These are phyloP conservation scores for Heliconius cydno DNA, from an alignment of 2,888 invertebrate species.

Conservation along the genomic window DNA sequence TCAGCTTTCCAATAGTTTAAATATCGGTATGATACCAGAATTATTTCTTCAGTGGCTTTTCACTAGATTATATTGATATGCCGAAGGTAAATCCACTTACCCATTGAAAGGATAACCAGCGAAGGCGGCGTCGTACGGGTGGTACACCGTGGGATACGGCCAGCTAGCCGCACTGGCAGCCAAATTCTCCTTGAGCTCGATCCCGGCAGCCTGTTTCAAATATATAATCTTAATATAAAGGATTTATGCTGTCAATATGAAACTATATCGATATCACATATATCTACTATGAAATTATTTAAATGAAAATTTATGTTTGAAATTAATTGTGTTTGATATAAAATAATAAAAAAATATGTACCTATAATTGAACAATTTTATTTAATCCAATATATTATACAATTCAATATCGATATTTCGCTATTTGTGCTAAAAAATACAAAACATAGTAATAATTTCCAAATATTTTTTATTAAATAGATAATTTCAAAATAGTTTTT, in stretches of 20 bases:
- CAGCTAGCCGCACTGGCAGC: slow-evolving; percentile 92
- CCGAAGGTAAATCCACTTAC: slow-evolving; percentile 84
- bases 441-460: too few species aligned
- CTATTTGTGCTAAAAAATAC: not conserved
- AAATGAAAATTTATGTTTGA: not conserved
- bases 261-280: not conserved
- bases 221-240: slow-evolving; percentile 41
- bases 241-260: slow-evolving; percentile 15
- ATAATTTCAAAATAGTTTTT: too few species aligned
- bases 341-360: not conserved
- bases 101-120: slow-evolving; percentile 97
- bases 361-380: not conserved
- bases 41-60: not conserved
- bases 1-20: not conserved
- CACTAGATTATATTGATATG: slow-evolving; percentile 32
- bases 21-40: not conserved
- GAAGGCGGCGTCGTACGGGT: slow-evolving; percentile 96
- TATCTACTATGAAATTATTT: too few species aligned
- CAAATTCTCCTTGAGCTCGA: slow-evolving; percentile 94
- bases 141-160: slow-evolving; percentile 96
- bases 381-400: not conserved
- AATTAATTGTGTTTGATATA: not conserved
- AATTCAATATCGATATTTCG: not conserved
- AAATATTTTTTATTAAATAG: too few species aligned
- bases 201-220: slow-evolving; percentile 88